Base-by-base conservation (phyloP, 2,797 vertebrate species). In the Furcifer pardalis region DNA sequence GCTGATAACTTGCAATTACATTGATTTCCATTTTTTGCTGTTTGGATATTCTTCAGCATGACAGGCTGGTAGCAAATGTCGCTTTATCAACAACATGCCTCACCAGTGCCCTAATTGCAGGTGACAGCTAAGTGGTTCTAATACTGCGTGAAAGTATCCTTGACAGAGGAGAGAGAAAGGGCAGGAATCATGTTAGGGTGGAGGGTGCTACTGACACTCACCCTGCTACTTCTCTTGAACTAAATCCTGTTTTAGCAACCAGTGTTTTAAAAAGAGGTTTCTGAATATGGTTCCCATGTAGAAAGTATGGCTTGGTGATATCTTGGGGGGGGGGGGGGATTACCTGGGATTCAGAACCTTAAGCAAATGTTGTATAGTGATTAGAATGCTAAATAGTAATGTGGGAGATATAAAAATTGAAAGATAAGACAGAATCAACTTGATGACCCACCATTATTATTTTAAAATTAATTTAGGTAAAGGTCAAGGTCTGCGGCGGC, bases 11-110 rank as follows among this genome's bases (percentile, higher is more conserved):
- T 91, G 76, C 77, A 93, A 91, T 95, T 93, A 89, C 69, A 90
- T 89, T 89, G 91, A 94, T 94, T 95, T 95, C 85, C 69, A 89
- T 94, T 94, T 94, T 94, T 92, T 91, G 40, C 84, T 94, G 77
- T 86, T 88, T 89, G 86, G 49, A 49, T 92, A 86, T 81, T 92
- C 89, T 94, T 95, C 89, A 90, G 86, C 89, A 88, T 91, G 86
- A 89, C 84, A 89, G 44, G 63, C 84, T 88, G 87, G 66, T 86
- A 90, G 88, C 75, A 91, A 88, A 88, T 84, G 81, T 87, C 88
- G 69, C 81, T 89, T 91, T 79, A 88, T 91, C 87, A 93, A 63
- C 85, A 86, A 72, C 42, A 63, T 91, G 83, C 82, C 85, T 79
- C 86, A 86, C 27, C 8, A 77, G 27, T 30, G 76, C 1, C 9